phyloP scores from a whole-genome alignment of 23 tunicate species.

The Corella eumyota region DNA sequence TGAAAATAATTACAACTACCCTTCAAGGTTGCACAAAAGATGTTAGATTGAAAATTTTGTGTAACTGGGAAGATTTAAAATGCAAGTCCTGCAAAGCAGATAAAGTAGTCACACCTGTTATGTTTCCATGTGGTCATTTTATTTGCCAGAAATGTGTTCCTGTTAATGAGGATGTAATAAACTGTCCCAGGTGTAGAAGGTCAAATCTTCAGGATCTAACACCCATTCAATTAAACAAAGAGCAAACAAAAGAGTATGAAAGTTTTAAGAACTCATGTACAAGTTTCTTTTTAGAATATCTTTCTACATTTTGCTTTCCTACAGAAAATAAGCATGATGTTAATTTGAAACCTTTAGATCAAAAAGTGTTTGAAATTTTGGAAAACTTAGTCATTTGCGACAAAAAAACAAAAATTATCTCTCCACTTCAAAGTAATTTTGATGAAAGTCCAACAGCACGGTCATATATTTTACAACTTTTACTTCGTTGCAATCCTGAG shows the following conservation, averaged over 20 bases:
- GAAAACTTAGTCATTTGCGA: slow-evolving; percentile 27
- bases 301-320: slow-evolving; percentile 46
- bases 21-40: slow-evolving; percentile 24
- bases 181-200: slow-evolving; percentile 35
- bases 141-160: slow-evolving; percentile 30
- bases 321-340: neutral
- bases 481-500: slow-evolving; percentile 16
- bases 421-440: slow-evolving; percentile 8
- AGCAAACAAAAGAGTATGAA: slow-evolving; percentile 24
- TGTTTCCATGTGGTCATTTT: slow-evolving; percentile 40
- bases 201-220: neutral
- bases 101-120: slow-evolving; percentile 11
- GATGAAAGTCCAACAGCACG: slow-evolving; percentile 20
- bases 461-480: slow-evolving; percentile 38
- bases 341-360: slow-evolving; percentile 5
- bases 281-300: slow-evolving; percentile 61
- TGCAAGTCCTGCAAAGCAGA: slow-evolving; percentile 34
- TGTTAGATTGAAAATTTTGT: slow-evolving; percentile 20
- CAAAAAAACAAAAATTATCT: slow-evolving; percentile 8
- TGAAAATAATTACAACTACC: slow-evolving; percentile 23
- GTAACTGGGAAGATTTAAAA: slow-evolving; percentile 26
- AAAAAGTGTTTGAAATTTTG: slow-evolving; percentile 6
- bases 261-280: slow-evolving; percentile 31
- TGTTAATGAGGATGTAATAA: slow-evolving; percentile 1
- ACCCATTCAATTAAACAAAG: slow-evolving; percentile 12